A percentile compares a stretch with the other conserved stretches of the same genome.
Conservation (phyloP, 2,113 vertebrate species). For the Diglossa brunneiventris region DNA sequence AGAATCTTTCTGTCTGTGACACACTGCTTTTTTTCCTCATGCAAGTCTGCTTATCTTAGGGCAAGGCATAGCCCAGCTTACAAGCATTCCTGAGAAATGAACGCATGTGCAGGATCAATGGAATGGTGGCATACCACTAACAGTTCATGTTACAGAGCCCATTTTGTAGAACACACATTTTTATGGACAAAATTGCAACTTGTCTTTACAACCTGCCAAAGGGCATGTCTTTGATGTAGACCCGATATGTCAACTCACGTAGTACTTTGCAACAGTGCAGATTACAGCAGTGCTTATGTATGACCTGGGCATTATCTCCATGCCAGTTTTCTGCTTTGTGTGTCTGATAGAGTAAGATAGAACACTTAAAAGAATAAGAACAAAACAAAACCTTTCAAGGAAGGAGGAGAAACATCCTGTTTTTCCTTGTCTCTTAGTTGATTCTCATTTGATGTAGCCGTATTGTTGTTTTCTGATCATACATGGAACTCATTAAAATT, state of each 20-base stretch:
- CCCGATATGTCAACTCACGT: not conserved
- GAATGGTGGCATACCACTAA: conserved; percentile 55
- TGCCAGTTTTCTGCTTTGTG: not conserved
- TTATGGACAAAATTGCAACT: conserved; percentile 41
- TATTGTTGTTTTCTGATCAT: conserved; percentile 1
- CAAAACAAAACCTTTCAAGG: conserved; percentile 6
- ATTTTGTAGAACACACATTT: conserved; percentile 44
- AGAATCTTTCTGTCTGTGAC: not conserved
- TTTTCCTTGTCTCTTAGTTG: not conserved
- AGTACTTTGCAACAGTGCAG: not conserved
- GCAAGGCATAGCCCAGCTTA: conserved; percentile 45
- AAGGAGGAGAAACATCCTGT: not conserved
- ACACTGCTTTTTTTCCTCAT: not conserved
- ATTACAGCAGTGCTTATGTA: not conserved
- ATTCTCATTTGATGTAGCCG: not conserved
- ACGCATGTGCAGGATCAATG: conserved; percentile 57
- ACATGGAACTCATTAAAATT: not conserved
- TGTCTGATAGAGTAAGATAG: not conserved
- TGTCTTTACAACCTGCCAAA: conserved; percentile 26
- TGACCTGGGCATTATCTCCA: not conserved
- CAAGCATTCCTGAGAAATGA: conserved; percentile 67
- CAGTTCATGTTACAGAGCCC: conserved; percentile 61
- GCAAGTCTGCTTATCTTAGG: conserved; percentile 52
- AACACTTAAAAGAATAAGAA: not conserved
- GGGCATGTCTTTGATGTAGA: conserved; percentile 20